Base-by-base conservation (phyloP, 64 coral and sea anemone species). In the Anthopleura sola region DNA sequence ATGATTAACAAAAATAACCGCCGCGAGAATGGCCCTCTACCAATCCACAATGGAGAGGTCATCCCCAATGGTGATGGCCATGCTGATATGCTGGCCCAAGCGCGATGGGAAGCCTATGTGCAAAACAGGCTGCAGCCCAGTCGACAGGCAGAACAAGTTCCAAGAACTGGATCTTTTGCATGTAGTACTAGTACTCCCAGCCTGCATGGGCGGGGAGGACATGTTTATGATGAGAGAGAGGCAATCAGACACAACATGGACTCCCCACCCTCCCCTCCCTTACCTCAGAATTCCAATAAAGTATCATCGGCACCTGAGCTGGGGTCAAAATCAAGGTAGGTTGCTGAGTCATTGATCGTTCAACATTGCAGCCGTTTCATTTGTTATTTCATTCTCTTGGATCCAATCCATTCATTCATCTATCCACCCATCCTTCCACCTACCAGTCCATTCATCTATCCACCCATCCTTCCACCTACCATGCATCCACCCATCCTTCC, bases 91-190 rank as follows among this genome's bases (percentile, higher is more conserved):
- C 89, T 78, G 49, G 94, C 86, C n/a, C 89, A 98, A 78, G 86
- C 92, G 24, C 91, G 88, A 29, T 98, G 95, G 95, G 95, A 91
- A 60, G 92, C 95, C 21, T 98, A 98, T 50, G 60, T 98, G 21
- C 91, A 98, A 55, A 93, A 92, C 58, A 87, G 95, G 39, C 88
- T 93, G 32, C 91, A 89, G 13, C 91, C 91, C 0, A 89, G 83
- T 60, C 84, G 88, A 37, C 80, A 83, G 40, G 32, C 5, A n/a
- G 60, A 66, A 66, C 60, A 9, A 29, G 23, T 88, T 57, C 85
- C 91, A 21, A 83, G 87, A 49, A 86, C 62, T 74, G 64, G n/a
- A 31, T 60, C 60, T 78, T 75, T 74, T 36, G 55, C 4, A 56
- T 56, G 55, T 56, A 81, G 86, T 75, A 78, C 78, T 37, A 88